Conservation (phyloP, 2,888 invertebrate genomes). For the Orchesella flavescens region DNA sequence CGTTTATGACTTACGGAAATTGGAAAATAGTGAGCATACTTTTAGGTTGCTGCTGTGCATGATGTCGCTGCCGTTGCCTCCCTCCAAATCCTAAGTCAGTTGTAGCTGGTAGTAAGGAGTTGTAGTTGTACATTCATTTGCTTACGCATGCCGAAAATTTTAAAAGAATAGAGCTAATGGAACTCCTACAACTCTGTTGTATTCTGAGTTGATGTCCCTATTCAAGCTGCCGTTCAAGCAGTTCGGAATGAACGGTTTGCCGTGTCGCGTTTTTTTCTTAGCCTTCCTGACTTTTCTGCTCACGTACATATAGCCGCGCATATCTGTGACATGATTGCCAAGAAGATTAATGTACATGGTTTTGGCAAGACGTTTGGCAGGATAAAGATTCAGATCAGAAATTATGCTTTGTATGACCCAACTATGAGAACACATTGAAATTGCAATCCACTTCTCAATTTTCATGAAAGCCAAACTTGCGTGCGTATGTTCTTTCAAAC, state of each 20-base stretch:
- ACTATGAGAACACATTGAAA: slow-evolving; percentile 16
- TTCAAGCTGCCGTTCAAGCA: slow-evolving; percentile 3
- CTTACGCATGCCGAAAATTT: slow-evolving; percentile 3
- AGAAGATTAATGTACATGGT: slow-evolving; percentile 64
- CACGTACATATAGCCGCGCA: slow-evolving; percentile 29
- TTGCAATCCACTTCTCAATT: slow-evolving; percentile 36
- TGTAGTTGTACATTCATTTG: slow-evolving; percentile 5
- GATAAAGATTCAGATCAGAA: slow-evolving; percentile 61
- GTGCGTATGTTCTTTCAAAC: not conserved
- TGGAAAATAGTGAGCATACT: slow-evolving; percentile 46
- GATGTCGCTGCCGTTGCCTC: slow-evolving; percentile 28
- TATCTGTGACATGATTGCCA: slow-evolving; percentile 64
- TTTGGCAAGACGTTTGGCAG: slow-evolving; percentile 65
- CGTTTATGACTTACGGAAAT: slow-evolving; percentile 20
- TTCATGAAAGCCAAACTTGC: slow-evolving; percentile 29
- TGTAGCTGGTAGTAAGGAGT: not conserved
- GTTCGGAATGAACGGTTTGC: slow-evolving; percentile 13
- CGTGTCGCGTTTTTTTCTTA: slow-evolving; percentile 34
- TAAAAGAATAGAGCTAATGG: not conserved
- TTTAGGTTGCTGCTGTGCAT: slow-evolving; percentile 33
- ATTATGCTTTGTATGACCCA: slow-evolving; percentile 52
- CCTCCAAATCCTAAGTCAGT: slow-evolving; percentile 27
- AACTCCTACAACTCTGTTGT: slow-evolving; percentile 54
- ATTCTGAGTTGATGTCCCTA: slow-evolving; percentile 25
- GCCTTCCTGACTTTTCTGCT: not conserved